A percentile compares a stretch with the other conserved stretches of the same genome.
phyloP scores from a whole-genome alignment of 2,797 vertebrate species.

The Ataeniobius toweri region DNA sequence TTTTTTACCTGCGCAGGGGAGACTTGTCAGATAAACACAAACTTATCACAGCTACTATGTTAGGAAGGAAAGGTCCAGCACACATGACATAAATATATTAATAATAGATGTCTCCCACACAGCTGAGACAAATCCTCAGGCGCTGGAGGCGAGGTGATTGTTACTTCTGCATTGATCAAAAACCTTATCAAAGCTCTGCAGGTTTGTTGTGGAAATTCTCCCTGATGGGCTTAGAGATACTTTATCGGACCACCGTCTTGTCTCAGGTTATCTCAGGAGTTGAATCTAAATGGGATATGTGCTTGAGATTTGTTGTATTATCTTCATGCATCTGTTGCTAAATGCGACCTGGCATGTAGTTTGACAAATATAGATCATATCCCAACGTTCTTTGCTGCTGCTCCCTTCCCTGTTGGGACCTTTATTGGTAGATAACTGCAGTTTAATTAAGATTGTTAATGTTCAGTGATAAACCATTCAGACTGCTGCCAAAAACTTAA shows the following conservation, averaged over 20 bases:
- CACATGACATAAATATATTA: constrained; percentile 19
- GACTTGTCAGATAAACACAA: constrained; percentile 12
- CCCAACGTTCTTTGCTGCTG: constrained; percentile 21
- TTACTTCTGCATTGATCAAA: constrained; percentile 33
- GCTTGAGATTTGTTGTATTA: neutral
- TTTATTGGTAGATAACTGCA: constrained; percentile 57
- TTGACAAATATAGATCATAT: constrained; percentile 50
- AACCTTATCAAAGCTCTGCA: constrained; percentile 46
- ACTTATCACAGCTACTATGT: constrained; percentile 3
- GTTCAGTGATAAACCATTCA: constrained; percentile 51
- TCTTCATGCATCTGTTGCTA: neutral
- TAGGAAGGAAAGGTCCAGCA: neutral
- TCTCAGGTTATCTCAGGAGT: neutral
- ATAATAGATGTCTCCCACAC: constrained; percentile 4
- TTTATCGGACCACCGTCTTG: neutral
- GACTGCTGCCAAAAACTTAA: constrained; percentile 24
- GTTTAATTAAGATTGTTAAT: constrained; percentile 74
- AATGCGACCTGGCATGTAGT: constrained; percentile 29
- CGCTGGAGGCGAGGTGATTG: constrained; percentile 4
- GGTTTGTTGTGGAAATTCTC: constrained; percentile 8
- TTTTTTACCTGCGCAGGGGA: constrained; percentile 4
- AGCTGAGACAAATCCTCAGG: constrained; percentile 12
- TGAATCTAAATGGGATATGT: constrained; percentile 12
- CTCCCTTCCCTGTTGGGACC: constrained; percentile 53
- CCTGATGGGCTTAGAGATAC: neutral